Percentiles rank a stretch among this genome's conserved stretches.
Evolutionary conservation across 2,888 invertebrate genomes (phyloP).

Genomic region (Muschampia plurimacula): DNA sequence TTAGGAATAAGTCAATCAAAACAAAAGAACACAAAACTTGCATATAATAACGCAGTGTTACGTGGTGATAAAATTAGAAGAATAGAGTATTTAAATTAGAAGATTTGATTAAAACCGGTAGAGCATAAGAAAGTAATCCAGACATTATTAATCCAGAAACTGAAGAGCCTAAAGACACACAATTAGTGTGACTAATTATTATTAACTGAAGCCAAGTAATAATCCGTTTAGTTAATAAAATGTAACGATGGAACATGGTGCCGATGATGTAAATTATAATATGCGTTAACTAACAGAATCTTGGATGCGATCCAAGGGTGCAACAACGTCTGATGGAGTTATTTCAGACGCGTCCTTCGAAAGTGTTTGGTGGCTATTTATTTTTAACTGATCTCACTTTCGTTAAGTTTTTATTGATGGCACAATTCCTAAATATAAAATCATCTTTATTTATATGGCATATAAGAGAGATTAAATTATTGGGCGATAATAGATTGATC

Average conservation of each 20-base stretch:
- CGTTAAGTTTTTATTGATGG: slow-evolving; percentile 27
- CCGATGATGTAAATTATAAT: slow-evolving; percentile 39
- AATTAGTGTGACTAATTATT: slow-evolving; percentile 13
- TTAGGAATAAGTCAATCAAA: not conserved
- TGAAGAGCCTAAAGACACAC: not conserved
- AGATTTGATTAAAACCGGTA: not conserved
- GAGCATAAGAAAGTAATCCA: not conserved
- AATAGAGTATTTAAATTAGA: too few relatives aligned
- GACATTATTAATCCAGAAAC: too few relatives aligned
- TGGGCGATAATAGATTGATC: not conserved
- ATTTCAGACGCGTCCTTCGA: slow-evolving; percentile 35
- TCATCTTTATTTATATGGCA: not conserved
- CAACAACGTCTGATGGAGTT: slow-evolving; percentile 39
- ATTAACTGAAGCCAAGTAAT: slow-evolving; percentile 19
- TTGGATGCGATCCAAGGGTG: slow-evolving; percentile 66
- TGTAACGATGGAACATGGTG: slow-evolving; percentile 13
- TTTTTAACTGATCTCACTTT: slow-evolving; percentile 31
- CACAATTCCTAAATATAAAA: slow-evolving; percentile 1
- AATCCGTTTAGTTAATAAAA: slow-evolving; percentile 23
- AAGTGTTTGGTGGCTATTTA: slow-evolving; percentile 33
- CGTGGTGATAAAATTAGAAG: too few relatives aligned
- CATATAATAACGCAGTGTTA: too few relatives aligned
- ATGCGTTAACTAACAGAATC: slow-evolving; percentile 45
- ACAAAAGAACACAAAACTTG: not conserved
- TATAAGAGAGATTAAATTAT: not conserved